phyloP scores from a whole-genome alignment of 2,888 invertebrate species.

The Perizoma flavofasciatum region DNA sequence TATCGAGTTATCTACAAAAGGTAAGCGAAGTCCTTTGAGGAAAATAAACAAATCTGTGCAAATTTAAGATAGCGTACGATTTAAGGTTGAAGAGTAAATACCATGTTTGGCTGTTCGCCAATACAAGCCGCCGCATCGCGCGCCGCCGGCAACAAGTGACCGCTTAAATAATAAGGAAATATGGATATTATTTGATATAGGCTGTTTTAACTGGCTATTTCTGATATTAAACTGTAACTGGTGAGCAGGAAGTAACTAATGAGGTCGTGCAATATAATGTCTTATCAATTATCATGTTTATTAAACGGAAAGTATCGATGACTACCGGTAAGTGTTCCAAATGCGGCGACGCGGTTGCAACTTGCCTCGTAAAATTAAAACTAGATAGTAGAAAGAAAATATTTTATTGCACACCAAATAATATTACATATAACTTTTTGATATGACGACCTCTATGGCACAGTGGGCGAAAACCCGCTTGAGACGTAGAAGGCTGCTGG shows the following conservation, averaged over 20 bases:
- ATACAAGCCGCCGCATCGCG: slow-evolving; percentile 21
- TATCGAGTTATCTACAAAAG: slow-evolving; percentile 6
- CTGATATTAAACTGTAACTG: background rate
- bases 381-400: no score
- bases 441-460: no score
- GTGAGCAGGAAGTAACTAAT: background rate
- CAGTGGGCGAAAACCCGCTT: no score
- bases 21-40: slow-evolving; percentile 1
- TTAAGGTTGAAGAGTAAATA: slow-evolving; percentile 33
- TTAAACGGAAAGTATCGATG: no score
- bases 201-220: background rate
- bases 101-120: slow-evolving; percentile 45
- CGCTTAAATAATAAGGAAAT: slow-evolving; percentile 40
- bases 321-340: no score
- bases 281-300: no score
- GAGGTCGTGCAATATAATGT: background rate
- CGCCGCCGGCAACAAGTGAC: slow-evolving; percentile 51
- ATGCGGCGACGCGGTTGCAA: no score
- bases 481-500: no score
- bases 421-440: no score
- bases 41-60: slow-evolving; percentile 11
- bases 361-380: no score
- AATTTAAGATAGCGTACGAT: slow-evolving; percentile 21
- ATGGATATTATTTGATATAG: slow-evolving; percentile 34
- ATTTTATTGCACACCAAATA: no score